These are phyloP conservation scores for Drosophila serrata DNA, from an alignment of 1,140 invertebrate species.

Conservation along the genomic window DNA sequence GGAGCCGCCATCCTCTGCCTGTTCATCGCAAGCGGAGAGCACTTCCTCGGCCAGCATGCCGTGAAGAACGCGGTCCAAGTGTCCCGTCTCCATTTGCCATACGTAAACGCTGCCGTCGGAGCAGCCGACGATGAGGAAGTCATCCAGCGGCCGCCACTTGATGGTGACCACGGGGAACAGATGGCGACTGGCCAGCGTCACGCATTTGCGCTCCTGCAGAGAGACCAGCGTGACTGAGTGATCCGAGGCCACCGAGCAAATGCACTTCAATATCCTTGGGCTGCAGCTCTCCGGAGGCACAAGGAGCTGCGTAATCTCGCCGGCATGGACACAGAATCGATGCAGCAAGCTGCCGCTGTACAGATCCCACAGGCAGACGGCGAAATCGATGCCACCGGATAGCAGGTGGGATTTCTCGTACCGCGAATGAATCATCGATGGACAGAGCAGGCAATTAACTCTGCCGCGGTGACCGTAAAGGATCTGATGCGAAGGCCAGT, in stretches of 20 bases:
- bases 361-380: slow-evolving; percentile 98
- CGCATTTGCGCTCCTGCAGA: slow-evolving; percentile 96
- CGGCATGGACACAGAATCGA: slow-evolving; percentile 98
- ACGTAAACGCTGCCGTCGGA: slow-evolving; percentile 99
- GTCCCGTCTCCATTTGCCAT: slow-evolving; percentile 99
- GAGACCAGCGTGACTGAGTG: slow-evolving; percentile 98
- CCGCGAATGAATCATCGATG: slow-evolving; percentile 95
- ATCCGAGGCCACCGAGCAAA: slow-evolving; percentile 98
- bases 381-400: slow-evolving; percentile 98
- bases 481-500: slow-evolving; percentile 96
- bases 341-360: slow-evolving; percentile 95
- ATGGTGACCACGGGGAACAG: slow-evolving; percentile 98
- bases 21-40: slow-evolving; percentile 97
- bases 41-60: slow-evolving; percentile 98
- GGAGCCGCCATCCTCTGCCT: slow-evolving; percentile 86
- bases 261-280: slow-evolving; percentile 95
- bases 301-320: slow-evolving; percentile 95
- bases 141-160: slow-evolving; percentile 98
- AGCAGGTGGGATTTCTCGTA: slow-evolving; percentile 97
- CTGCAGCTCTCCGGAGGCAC: slow-evolving; percentile 97
- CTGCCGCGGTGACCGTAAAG: slow-evolving; percentile 96
- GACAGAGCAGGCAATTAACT: slow-evolving; percentile 98
- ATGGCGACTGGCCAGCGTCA: slow-evolving; percentile 97
- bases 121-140: slow-evolving; percentile 99
- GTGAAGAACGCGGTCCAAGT: slow-evolving; percentile 97